phyloP scores from a whole-genome alignment of 2,797 vertebrate genomes.

The Amniataba percoides region DNA sequence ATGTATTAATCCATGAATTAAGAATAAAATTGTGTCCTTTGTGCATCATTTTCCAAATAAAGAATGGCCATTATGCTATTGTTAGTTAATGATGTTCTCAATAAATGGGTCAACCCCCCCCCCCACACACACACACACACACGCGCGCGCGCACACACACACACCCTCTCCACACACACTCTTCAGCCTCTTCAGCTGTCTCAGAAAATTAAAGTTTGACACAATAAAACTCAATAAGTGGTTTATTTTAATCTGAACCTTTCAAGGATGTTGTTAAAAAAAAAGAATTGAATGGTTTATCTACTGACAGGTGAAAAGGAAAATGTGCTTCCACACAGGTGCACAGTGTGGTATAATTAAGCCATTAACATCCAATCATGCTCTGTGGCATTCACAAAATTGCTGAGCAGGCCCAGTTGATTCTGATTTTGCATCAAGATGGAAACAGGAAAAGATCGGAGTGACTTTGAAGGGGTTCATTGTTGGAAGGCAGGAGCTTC shows the following conservation, averaged over 20 bases:
- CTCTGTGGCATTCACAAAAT: too few species aligned
- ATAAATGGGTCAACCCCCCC: conserved; percentile 56
- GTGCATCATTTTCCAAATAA: background rate
- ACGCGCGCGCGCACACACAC: background rate
- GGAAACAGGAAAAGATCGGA: too few species aligned
- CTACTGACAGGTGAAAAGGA: too few species aligned
- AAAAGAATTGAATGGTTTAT: background rate
- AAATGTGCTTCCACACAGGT: too few species aligned
- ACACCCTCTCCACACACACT: background rate
- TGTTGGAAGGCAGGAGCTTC: too few species aligned
- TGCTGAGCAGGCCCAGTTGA: too few species aligned
- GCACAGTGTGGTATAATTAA: too few species aligned
- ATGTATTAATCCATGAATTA: background rate
- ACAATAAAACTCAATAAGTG: conserved; percentile 4
- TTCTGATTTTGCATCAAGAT: too few species aligned
- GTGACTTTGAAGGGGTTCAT: too few species aligned
- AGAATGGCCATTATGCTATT: conserved; percentile 32
- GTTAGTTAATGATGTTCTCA: conserved; percentile 44
- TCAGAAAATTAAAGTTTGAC: conserved; percentile 28
- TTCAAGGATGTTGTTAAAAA: background rate
- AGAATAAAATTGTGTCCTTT: background rate
- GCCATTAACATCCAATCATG: too few species aligned
- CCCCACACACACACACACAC: background rate
- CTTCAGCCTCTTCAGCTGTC: conserved; percentile 12
- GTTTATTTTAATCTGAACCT: background rate